Evolutionary conservation across 2,888 invertebrate species (phyloP), one percentile per base, ranked within the genome.

Genomic region (Eurytoma californica): DNA sequence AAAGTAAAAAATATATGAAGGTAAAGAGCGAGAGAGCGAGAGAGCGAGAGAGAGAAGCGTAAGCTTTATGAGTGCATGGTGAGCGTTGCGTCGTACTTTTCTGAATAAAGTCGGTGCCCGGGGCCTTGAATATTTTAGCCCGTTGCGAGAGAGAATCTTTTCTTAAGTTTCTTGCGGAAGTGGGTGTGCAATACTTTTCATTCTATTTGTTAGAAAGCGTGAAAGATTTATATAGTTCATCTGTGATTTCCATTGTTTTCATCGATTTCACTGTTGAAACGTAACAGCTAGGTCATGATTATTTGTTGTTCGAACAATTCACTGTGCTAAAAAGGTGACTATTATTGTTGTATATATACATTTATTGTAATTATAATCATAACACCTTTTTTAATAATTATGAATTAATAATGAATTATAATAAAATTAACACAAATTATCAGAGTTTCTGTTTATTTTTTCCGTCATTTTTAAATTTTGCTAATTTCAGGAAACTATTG

Each of bases 341-440:
- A 67, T 67, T 74, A 20, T 60, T 74, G 66, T 66, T 67, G 58
- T 58, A 74, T 39, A 74, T 39, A 57, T 74, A 39, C 18, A n/a
- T 53, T 53, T 53, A 53, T 53, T 53, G n/a, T 53, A n/a, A 53
- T 53, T 53, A 53, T 53, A n/a, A 53, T 53, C n/a, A 53, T 53
- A n/a, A 53, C n/a, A n/a, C 14, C n/a, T 53, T n/a, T 53, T 53
- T n/a, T 53, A n/a, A 53, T 53, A 61, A 72, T 67, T 67, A 63
- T 30, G 51, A 49, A 66, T 58, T 74, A 7, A 66, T 24, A 57
- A 49, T 65, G 39, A 39, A 39, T 39, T 39, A 39, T 39, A 39
- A 39, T 39, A 39, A 39, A 39, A 39, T 39, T 39, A 39, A 39
- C 9, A 39, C 39, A 39, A 39, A 39, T 39, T 39, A 39, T 9